Base-by-base conservation (phyloP, 2,113 vertebrate genomes). In the Hydrolagus affinis region DNA sequence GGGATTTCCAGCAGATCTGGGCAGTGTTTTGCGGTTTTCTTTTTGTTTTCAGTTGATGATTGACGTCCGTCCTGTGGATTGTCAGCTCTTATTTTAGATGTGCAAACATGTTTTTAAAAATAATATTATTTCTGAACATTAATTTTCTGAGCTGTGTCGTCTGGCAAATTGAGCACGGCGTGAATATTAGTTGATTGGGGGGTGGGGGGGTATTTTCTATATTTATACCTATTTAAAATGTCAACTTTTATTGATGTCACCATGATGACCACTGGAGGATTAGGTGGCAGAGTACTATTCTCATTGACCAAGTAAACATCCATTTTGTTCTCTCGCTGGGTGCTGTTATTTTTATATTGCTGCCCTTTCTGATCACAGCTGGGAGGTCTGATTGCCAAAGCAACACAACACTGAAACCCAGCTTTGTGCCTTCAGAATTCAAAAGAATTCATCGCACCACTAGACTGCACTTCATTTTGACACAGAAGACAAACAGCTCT, bases 331-430 rank as follows among this genome's bases (percentile, higher is more conserved):
- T 83, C 78, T 32, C 59, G 66, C 60, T 25, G 66, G 32, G 78
- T 32, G 19, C 30, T 83, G 66, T 64, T 83, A 83, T 66, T 68
- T 32, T 83, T 66, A 68, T 68, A 32, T 83, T 64, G 28, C 78
- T 83, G 78, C 78, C 78, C 78, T 83, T 83, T 83, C 78, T 11
- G 66, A 83, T 9, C 78, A 83, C 60, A 83, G 62, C 25, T 66
- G 78, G 78, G 25, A 83, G 62, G 66, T 32, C 64, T 66, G 78
- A 83, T 17, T 83, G 77, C 64, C 77, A 64, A 64, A 30, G 77
- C 59, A 80, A 10, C 64, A 25, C n/a, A 64, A 68, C 1, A 25
- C 62, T 66, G 62, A 68, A 28, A 66, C 60, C 64, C 28, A 68
- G 14, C 19, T 66, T 83, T 83, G 78, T 30, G 60, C 19, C 0